Evolutionary conservation across 2,888 invertebrate species (phyloP), one percentile per base, ranked within the genome.

Genomic region (Polylopha cassiicola): DNA sequence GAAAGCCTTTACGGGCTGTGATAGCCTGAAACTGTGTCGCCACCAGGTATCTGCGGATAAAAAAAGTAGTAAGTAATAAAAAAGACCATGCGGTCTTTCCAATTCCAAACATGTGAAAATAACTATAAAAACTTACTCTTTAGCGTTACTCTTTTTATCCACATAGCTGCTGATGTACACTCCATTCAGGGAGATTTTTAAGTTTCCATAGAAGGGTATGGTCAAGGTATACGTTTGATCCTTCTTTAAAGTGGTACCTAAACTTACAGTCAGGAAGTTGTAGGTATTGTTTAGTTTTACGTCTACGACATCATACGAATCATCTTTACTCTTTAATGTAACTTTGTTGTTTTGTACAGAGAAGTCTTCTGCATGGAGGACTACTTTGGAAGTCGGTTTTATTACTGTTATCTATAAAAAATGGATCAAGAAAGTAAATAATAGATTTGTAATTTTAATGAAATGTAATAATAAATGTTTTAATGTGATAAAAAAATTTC

Each of bases 21-120:
- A 88, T 92, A 0, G 93, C 87, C 55, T 93, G 92, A 67, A 95
- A 95, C 67, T 95, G 95, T 0, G 95, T 95, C 1, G 92, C 88
- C 11, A 94, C 90, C 17, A 93, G 66, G 87, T 91, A 92, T 62
- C 91, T 91, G 62, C 17, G 8, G 51, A 56, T 13, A 22, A 30
- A 4, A 9, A 18, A 6, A n/a, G n/a, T n/a, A 2, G n/a, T n/a
- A n/a, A n/a, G n/a, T n/a, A n/a, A n/a, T n/a, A n/a, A n/a, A n/a
- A n/a, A n/a, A n/a, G n/a, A n/a, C n/a, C n/a, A n/a, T n/a, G n/a
- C n/a, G n/a, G n/a, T n/a, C n/a, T n/a, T n/a, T n/a, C n/a, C n/a
- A n/a, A 10, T 4, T 4, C 13, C 11, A 13, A 33, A 22, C n/a
- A 18, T 5, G 4, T n/a, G 2, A 14, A 10, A 32, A 11, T 30